Evolutionary conservation across 1,140 invertebrate species (phyloP).

Genomic region (Drosophila parabipectinata): DNA sequence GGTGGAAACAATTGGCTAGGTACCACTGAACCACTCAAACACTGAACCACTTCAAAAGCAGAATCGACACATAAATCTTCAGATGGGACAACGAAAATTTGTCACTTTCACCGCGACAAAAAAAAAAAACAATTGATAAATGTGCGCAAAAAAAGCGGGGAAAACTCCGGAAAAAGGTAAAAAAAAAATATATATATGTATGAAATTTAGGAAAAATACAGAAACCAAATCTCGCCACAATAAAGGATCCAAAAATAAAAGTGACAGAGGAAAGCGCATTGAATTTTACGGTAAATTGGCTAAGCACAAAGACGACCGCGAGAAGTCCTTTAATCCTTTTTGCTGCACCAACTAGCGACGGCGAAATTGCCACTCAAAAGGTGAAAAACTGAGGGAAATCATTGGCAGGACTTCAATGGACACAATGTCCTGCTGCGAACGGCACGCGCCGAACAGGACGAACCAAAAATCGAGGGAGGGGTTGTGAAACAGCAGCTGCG

Average conservation of each 20-base stretch:
- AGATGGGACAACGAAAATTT: constrained; percentile 61
- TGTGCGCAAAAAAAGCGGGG: constrained; percentile 42
- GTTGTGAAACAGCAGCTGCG: constrained; percentile 40
- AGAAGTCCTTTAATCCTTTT: constrained; percentile 67
- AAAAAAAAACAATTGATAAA: constrained; percentile 62
- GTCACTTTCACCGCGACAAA: constrained; percentile 63
- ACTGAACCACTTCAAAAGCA: constrained; percentile 72
- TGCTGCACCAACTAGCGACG: constrained; percentile 22
- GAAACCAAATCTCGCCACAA: constrained; percentile 30
- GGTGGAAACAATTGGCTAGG: constrained; percentile 11
- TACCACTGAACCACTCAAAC: constrained; percentile 42
- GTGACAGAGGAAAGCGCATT: constrained; percentile 18
- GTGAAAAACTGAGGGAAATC: constrained; percentile 73
- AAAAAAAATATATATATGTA: constrained; percentile 1
- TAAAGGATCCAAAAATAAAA: constrained; percentile 29
- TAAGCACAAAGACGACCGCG: constrained; percentile 57
- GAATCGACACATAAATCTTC: constrained; percentile 61
- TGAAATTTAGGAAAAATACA: constrained; percentile 5
- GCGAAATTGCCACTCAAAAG: constrained; percentile 72
- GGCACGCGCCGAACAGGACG: constrained; percentile 48
- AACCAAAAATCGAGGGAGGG: background rate
- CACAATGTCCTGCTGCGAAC: constrained; percentile 56
- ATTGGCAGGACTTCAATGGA: constrained; percentile 29
- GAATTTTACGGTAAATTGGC: constrained; percentile 75
- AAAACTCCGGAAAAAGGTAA: constrained; percentile 34